A percentile compares a stretch with the other conserved stretches of the same genome.
phyloP scores from a whole-genome alignment of 2,888 invertebrate genomes.

The Crossocerus cetratus region DNA sequence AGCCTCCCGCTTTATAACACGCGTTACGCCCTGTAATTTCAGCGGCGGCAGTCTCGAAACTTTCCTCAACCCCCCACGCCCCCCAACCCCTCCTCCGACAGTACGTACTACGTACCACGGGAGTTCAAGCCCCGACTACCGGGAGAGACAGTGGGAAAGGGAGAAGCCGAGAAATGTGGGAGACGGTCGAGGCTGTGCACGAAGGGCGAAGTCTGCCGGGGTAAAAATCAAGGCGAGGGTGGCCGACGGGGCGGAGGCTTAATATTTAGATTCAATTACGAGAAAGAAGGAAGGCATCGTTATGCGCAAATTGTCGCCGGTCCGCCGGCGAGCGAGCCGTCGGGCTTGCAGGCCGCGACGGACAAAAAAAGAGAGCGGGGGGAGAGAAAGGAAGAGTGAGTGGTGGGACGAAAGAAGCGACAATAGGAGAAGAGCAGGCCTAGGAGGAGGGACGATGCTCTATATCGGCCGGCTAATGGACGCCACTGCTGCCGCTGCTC shows the following conservation, averaged over 20 bases:
- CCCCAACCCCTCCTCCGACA: too few relatives aligned
- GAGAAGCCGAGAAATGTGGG: constrained; percentile 5
- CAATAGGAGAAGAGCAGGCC: constrained; percentile 14
- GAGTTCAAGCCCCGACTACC: too few relatives aligned
- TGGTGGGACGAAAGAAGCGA: neutral
- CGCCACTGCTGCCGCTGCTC: constrained; percentile 19
- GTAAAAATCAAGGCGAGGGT: constrained; percentile 57
- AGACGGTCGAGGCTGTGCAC: constrained; percentile 11
- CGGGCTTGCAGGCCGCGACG: constrained; percentile 38
- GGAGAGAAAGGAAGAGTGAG: neutral
- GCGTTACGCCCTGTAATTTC: constrained; percentile 66
- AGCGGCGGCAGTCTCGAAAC: constrained; percentile 69
- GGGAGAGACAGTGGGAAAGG: neutral
- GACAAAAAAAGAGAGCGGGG: constrained; percentile 8
- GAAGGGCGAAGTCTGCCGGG: constrained; percentile 21
- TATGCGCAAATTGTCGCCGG: constrained; percentile 70
- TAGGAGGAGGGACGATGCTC: constrained; percentile 23
- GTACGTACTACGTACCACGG: too few relatives aligned
- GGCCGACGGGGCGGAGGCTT: constrained; percentile 60
- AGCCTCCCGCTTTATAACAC: constrained; percentile 58
- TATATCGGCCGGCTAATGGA: constrained; percentile 46
- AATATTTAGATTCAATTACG: constrained; percentile 75
- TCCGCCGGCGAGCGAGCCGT: neutral
- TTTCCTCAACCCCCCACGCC: constrained; percentile 50
- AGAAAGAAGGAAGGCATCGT: constrained; percentile 64